A percentile compares a stretch with the other conserved stretches of the same genome.
phyloP scores from a whole-genome alignment of 2,113 vertebrate genomes.

The Sturnira hondurensis region DNA sequence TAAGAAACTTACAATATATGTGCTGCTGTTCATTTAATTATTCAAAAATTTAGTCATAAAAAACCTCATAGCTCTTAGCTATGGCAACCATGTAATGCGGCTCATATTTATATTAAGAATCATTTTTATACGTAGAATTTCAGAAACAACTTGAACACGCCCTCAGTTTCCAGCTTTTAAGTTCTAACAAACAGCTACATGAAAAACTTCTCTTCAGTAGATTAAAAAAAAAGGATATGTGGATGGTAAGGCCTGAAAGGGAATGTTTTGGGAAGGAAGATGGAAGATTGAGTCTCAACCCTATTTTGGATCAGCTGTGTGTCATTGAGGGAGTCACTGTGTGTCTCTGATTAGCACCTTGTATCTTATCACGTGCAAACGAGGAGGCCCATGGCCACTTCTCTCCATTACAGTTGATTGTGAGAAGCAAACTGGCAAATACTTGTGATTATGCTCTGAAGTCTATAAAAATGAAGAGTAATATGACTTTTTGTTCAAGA shows the following conservation, averaged over 20 bases:
- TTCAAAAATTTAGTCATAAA: conserved; percentile 73
- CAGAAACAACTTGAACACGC: conserved; percentile 57
- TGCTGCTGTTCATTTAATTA: conserved; percentile 79
- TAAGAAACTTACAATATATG: conserved; percentile 73
- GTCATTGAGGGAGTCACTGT: background rate
- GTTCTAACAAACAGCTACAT: conserved; percentile 57
- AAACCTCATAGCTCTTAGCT: conserved; percentile 71
- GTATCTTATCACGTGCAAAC: background rate
- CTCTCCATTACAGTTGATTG: background rate
- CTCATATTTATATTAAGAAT: conserved; percentile 55
- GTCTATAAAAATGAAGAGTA: background rate
- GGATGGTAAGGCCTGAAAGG: background rate
- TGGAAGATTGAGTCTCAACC: background rate
- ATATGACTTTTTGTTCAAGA: background rate
- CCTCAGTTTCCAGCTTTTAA: conserved; percentile 43
- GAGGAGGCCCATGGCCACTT: background rate
- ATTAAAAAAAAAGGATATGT: background rate
- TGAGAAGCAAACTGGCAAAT: background rate
- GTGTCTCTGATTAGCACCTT: background rate
- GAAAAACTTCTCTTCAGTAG: conserved; percentile 38
- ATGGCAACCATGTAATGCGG: conserved; percentile 58
- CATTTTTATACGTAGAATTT: conserved; percentile 69
- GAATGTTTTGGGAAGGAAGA: background rate
- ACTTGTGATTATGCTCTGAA: background rate
- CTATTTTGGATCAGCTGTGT: background rate